Evolutionary conservation across 2,888 invertebrate species (phyloP).

Genomic region (Hedya salicella): DNA sequence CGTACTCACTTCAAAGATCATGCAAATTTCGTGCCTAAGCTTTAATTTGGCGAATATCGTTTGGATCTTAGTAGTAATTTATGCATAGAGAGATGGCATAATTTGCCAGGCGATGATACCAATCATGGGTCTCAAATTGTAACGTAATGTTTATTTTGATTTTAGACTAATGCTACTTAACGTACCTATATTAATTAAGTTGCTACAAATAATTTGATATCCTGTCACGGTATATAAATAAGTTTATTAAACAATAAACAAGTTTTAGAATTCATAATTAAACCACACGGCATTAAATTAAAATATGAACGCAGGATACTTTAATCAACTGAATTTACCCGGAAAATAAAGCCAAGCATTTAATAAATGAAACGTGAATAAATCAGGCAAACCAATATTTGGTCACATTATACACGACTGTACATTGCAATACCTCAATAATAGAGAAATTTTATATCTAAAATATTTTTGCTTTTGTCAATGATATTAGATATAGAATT

Average conservation of each 20-base stretch:
- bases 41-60: conserved; percentile 3
- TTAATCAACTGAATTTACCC: conserved; percentile 29
- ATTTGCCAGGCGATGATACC: conserved; percentile 1
- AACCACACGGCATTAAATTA: conserved; percentile 9
- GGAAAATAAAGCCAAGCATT: conserved; percentile 23
- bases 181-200: too few relatives aligned
- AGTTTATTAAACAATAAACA: neutral
- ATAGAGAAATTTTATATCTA: too few relatives aligned
- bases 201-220: too few relatives aligned
- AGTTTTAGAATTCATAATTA: neutral
- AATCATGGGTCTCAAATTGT: neutral
- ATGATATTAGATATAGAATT: too few relatives aligned
- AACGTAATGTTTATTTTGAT: too few relatives aligned
- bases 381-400: conserved; percentile 27
- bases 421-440: too few relatives aligned
- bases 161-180: too few relatives aligned
- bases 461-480: too few relatives aligned
- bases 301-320: conserved; percentile 8
- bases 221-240: too few relatives aligned
- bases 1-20: conserved; percentile 18
- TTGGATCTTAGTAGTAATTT: conserved; percentile 4
- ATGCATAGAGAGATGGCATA: conserved; percentile 22
- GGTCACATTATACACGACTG: conserved; percentile 19
- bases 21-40: neutral
- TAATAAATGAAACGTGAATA: conserved; percentile 23